A percentile compares a stretch with the other conserved stretches of the same genome.
phyloP scores from a whole-genome alignment of 2,888 invertebrate genomes.

The Apodemia duryi region DNA sequence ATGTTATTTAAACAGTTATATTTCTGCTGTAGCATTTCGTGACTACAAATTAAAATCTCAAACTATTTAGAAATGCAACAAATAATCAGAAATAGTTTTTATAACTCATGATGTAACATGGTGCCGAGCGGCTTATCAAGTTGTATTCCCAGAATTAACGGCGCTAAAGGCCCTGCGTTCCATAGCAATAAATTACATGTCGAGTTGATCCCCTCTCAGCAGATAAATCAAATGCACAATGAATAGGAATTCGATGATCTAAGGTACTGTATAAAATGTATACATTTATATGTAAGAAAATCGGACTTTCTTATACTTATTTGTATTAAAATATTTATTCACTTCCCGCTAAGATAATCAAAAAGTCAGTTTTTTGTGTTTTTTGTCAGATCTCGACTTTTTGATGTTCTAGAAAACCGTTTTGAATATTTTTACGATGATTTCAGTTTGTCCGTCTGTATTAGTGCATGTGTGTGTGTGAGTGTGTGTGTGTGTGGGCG shows the following conservation, averaged over 20 bases:
- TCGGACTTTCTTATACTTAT: neutral
- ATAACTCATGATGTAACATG: constrained; percentile 11
- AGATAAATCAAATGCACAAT: constrained; percentile 69
- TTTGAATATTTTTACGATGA: too few species aligned
- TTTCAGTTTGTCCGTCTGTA: too few species aligned
- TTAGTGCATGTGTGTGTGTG: too few species aligned
- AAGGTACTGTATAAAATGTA: constrained; percentile 9
- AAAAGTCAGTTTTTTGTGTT: too few species aligned
- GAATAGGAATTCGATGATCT: constrained; percentile 63
- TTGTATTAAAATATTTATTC: neutral
- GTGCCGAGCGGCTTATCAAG: constrained; percentile 52
- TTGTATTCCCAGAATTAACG: constrained; percentile 56
- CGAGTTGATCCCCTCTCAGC: constrained; percentile 57
- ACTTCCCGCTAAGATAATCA: too few species aligned
- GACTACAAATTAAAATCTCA: too few species aligned
- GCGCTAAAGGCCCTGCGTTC: constrained; percentile 46
- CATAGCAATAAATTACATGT: constrained; percentile 60
- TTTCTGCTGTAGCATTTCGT: too few species aligned
- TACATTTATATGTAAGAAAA: neutral
- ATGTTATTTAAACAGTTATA: too few species aligned
- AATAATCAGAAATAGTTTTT: neutral
- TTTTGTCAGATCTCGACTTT: too few species aligned
- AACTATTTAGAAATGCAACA: constrained; percentile 14
- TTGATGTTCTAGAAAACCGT: too few species aligned
- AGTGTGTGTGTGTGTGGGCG: too few species aligned